Evolutionary conservation across 2,888 invertebrate species (phyloP).

Genomic region (Uloborus plumipes): DNA sequence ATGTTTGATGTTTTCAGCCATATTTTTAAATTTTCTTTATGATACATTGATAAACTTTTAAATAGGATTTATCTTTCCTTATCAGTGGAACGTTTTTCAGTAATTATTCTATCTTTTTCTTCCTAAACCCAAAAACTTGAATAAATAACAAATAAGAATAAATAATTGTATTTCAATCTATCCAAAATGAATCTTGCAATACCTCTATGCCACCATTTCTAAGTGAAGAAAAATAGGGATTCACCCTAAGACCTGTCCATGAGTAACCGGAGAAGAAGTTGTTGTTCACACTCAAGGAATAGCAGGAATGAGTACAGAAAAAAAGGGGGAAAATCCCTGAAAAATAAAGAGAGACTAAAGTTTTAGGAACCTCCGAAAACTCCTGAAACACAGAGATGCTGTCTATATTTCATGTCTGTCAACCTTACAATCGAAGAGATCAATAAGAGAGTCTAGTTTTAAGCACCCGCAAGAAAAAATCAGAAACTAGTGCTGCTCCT

Average conservation of each 20-base stretch:
- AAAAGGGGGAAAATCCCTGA: conserved; percentile 41
- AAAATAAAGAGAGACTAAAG: conserved; percentile 36
- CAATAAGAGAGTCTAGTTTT: conserved; percentile 58
- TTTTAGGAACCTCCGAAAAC: conserved; percentile 24
- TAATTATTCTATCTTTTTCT: not conserved
- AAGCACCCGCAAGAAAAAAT: conserved; percentile 43
- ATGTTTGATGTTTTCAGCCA: too few species aligned
- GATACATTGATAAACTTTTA: too few species aligned
- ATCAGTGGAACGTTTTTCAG: too few species aligned
- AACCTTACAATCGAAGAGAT: conserved; percentile 56
- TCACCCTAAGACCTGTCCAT: conserved; percentile 25
- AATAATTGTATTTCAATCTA: too few species aligned
- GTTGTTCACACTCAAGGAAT: conserved; percentile 36
- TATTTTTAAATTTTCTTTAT: too few species aligned
- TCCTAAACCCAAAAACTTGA: not conserved
- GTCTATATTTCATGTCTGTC: conserved; percentile 62
- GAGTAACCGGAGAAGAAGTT: conserved; percentile 28
- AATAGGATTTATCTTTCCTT: too few species aligned
- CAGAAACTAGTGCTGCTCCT: not conserved
- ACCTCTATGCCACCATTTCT: not conserved
- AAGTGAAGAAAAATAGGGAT: conserved; percentile 32
- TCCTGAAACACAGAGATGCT: conserved; percentile 55
- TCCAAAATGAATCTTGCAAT: too few species aligned
- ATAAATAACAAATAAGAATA: too few species aligned
- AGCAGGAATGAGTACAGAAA: conserved; percentile 21